These are phyloP conservation scores for Halichoerus grypus DNA, from an alignment of 2,113 vertebrate genomes.

Conservation along the genomic window DNA sequence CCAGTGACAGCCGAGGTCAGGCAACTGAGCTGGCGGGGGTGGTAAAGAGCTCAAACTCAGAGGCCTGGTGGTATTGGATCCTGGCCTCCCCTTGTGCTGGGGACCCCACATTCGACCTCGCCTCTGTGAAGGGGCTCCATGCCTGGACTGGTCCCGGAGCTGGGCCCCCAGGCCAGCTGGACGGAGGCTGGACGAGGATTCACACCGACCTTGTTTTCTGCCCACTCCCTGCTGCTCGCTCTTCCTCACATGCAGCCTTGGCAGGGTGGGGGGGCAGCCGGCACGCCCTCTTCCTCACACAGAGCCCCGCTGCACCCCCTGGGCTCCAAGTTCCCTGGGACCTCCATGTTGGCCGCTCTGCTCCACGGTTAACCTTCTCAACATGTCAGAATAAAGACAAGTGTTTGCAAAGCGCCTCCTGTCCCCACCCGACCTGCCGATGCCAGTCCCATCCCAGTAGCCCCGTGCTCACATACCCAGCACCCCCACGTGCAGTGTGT, in stretches of 20 bases:
- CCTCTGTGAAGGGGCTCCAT: background rate
- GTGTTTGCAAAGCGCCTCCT: background rate
- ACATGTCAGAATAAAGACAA: background rate
- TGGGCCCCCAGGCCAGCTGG: background rate
- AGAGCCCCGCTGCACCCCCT: background rate
- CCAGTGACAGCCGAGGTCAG: too few species aligned
- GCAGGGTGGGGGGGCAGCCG: background rate
- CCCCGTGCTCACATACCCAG: rapidly evolving
- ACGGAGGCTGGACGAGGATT: background rate
- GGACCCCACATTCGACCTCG: rapidly evolving
- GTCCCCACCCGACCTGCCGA: too few species aligned
- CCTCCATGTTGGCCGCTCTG: rapidly evolving
- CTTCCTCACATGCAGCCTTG: background rate
- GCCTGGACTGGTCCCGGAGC: too few species aligned
- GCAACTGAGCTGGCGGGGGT: background rate
- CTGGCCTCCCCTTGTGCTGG: background rate
- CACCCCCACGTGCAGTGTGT: rapidly evolving
- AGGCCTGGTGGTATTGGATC: background rate
- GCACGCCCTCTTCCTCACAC: constrained; percentile 9
- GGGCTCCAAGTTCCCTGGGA: background rate
- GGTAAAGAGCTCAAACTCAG: too few species aligned
- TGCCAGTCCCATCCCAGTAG: background rate
- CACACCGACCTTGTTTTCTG: background rate
- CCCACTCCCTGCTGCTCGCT: background rate
- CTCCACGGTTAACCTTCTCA: too few species aligned